Evolutionary conservation across 2,113 vertebrate genomes (phyloP).

Genomic region (Perca schrenkii): DNA sequence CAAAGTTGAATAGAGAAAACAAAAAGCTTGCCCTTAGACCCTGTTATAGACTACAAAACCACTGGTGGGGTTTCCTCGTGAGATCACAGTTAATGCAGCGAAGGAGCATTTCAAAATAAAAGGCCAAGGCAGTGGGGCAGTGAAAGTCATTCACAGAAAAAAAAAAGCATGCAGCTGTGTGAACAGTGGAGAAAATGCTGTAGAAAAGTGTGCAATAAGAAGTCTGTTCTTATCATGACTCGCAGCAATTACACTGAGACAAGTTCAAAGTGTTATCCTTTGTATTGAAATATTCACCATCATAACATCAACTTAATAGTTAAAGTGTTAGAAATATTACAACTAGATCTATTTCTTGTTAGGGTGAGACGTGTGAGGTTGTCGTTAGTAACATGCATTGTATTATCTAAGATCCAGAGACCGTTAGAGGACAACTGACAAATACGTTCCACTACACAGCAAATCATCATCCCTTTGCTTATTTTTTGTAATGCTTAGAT

Average conservation of each 20-base stretch:
- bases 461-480: background rate
- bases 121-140: constrained; percentile 13
- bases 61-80: constrained; percentile 16
- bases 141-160: constrained; percentile 15
- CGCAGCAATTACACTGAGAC: background rate
- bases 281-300: constrained; percentile 10
- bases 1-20: constrained; percentile 12
- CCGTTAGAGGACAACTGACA: constrained; percentile 41
- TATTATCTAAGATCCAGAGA: constrained; percentile 35
- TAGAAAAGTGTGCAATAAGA: constrained; percentile 17
- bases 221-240: constrained; percentile 8
- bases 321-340: background rate
- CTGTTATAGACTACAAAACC: constrained; percentile 6
- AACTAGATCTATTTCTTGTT: constrained; percentile 36
- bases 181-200: background rate
- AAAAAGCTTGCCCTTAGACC: constrained; percentile 23
- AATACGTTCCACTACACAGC: constrained; percentile 54
- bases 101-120: constrained; percentile 35
- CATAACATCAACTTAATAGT: constrained; percentile 9
- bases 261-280: background rate
- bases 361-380: constrained; percentile 20
- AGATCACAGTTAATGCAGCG: constrained; percentile 14
- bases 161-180: constrained; percentile 34
- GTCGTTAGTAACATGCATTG: constrained; percentile 23
- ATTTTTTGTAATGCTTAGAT: background rate